Evolutionary conservation across 2,797 vertebrate species (phyloP).

Genomic region (Todus mexicanus): DNA sequence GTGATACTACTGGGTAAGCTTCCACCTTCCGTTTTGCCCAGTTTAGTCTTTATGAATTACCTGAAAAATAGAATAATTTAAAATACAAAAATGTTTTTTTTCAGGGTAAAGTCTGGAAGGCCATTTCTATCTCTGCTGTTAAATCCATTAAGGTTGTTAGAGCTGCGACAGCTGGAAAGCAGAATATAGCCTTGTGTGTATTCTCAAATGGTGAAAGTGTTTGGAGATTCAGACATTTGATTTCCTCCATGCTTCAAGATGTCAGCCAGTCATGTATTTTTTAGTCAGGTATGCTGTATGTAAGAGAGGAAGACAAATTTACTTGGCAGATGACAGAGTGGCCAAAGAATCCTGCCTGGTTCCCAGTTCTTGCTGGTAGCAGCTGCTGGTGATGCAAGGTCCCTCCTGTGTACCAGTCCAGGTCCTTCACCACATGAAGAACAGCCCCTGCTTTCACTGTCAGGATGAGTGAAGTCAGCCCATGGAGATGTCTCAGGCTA

Average conservation of each 20-base stretch:
- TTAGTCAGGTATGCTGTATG: not conserved
- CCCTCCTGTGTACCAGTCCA: not conserved
- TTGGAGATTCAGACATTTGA: conserved; percentile 27
- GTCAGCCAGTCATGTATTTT: conserved; percentile 6
- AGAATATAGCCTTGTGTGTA: not conserved
- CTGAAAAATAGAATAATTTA: conserved; percentile 20
- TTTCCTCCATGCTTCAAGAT: not conserved
- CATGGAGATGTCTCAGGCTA: not conserved
- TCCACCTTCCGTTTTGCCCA: conserved; percentile 35
- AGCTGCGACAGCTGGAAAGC: conserved; percentile 7
- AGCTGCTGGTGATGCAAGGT: not conserved
- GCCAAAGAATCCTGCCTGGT: not conserved
- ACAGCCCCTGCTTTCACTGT: not conserved
- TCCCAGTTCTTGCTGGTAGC: not conserved
- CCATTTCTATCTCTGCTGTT: conserved; percentile 18
- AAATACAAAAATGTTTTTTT: not conserved
- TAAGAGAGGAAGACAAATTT: not conserved
- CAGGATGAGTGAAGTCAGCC: not conserved
- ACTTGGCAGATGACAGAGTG: not conserved
- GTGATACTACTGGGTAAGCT: conserved; percentile 16
- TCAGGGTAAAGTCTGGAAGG: not conserved
- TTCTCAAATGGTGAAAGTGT: conserved; percentile 22
- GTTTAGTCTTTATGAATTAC: conserved; percentile 39
- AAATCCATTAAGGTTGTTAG: conserved; percentile 30
- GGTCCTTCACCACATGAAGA: not conserved